Evolutionary conservation across 2,888 invertebrate species (phyloP), one percentile per base, ranked within the genome.

Genomic region (Mimumesa dahlbomi): DNA sequence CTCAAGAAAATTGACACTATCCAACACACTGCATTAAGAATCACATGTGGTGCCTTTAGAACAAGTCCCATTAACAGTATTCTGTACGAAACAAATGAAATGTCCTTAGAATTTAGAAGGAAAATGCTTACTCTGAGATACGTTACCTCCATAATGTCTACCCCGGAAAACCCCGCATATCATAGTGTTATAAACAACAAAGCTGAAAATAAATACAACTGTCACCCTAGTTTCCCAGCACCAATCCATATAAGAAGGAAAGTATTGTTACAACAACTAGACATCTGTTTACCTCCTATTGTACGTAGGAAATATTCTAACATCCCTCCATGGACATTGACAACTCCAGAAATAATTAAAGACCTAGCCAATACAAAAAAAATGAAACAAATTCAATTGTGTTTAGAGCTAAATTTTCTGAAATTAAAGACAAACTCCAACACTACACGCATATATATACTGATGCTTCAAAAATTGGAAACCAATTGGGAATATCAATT

Each of bases 1-100:
- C 19, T 58, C 38, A 22, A 40, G 9, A 48, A 38, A 18, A 2
- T 49, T 9, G 48, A 38, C 0, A 9, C 38, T 11, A 22, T 46
- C 5, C 38, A 56, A 14, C 45, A 46, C 11, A 14, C 19, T 13
- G 46, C 14, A n/a, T 13, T 56, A 34, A 45, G 22, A 56, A 56
- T 46, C 4, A 14, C 11, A 6, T 36, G 19, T 19, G 45, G 46
- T 9, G 46, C 45, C 6, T 56, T 46, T 14, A n/a, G 29, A 1
- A 40, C 42, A 1, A 56, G 36, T 22, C 46, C 16, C 1, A 46
- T 46, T 2, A 5, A 9, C 2, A 34, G 38, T n/a, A 45, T 56
- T 0, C 38, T 34, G 7, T 14, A 21, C 1, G 56, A 36, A 36
- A 5, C 45, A 36, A 19, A 2, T 7, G 46, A 56, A 56, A 14